Evolutionary conservation across 2,888 invertebrate species (phyloP).

Genomic region (Andrena camellia): DNA sequence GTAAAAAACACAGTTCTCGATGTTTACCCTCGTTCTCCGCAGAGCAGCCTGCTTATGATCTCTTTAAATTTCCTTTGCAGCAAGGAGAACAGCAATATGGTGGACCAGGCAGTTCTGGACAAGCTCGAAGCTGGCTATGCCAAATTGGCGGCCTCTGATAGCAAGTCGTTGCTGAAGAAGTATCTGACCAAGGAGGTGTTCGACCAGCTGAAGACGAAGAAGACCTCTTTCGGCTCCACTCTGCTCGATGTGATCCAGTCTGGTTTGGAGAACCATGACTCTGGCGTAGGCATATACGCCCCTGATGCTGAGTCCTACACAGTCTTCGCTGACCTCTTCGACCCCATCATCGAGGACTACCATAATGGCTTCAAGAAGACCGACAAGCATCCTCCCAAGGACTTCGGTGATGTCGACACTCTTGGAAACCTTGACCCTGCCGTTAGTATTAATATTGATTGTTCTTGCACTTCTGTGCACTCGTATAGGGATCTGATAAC

Average conservation of each 20-base stretch:
- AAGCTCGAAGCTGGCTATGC: slow-evolving; percentile 96
- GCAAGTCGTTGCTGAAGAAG: slow-evolving; percentile 98
- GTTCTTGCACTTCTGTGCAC: background rate
- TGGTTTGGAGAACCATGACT: slow-evolving; percentile 97
- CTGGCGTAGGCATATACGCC: slow-evolving; percentile 98
- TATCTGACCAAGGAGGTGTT: slow-evolving; percentile 96
- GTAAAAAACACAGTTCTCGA: background rate
- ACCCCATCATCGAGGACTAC: slow-evolving; percentile 99
- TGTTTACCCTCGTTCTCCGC: background rate
- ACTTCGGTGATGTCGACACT: slow-evolving; percentile 96
- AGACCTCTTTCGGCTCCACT: slow-evolving; percentile 96
- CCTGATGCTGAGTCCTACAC: slow-evolving; percentile 98
- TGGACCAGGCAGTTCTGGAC: slow-evolving; percentile 95
- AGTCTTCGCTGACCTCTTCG: slow-evolving; percentile 96
- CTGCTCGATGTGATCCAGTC: slow-evolving; percentile 98
- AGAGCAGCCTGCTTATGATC: background rate
- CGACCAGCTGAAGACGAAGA: slow-evolving; percentile 96
- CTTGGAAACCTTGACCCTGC: slow-evolving; percentile 97
- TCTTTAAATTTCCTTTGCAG: slow-evolving; percentile 85
- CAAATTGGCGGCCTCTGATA: slow-evolving; percentile 95
- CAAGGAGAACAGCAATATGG: slow-evolving; percentile 92
- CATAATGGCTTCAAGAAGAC: slow-evolving; percentile 97
- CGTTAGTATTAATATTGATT: slow-evolving; percentile 74
- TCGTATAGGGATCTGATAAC: no score
- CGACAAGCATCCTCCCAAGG: slow-evolving; percentile 96